These are phyloP conservation scores for Sander lucioperca DNA, from an alignment of 2,113 vertebrate genomes.

Conservation along the genomic window DNA sequence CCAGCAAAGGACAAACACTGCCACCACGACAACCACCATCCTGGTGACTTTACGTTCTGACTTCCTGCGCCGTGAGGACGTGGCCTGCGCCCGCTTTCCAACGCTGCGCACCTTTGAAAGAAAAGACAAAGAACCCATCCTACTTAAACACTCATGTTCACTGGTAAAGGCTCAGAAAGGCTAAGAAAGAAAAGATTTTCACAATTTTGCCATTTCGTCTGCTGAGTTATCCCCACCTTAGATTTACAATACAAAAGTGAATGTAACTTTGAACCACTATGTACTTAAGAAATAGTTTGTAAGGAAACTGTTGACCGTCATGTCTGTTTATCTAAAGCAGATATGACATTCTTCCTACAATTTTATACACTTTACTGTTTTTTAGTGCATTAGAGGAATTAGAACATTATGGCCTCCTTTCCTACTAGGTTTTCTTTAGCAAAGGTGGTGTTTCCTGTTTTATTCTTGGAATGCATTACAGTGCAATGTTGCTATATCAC, in stretches of 20 bases:
- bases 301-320: neutral
- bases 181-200: too few relatives aligned
- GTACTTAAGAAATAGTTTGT: neutral
- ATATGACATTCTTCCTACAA: too few relatives aligned
- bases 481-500: too few relatives aligned
- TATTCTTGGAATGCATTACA: too few relatives aligned
- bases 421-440: too few relatives aligned
- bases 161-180: neutral
- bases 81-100: constrained; percentile 87
- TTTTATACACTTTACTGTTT: too few relatives aligned
- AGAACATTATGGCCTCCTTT: too few relatives aligned
- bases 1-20: constrained; percentile 94
- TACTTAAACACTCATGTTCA: neutral
- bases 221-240: neutral
- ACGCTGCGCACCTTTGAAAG: constrained; percentile 86
- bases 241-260: neutral
- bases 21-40: constrained; percentile 97
- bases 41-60: constrained; percentile 93
- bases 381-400: too few relatives aligned
- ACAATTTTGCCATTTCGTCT: too few relatives aligned
- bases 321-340: too few relatives aligned
- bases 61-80: constrained; percentile 88
- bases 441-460: too few relatives aligned
- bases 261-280: neutral
- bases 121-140: neutral